Percentiles rank a stretch among this genome's conserved stretches.
phyloP scores from a whole-genome alignment of 2,797 vertebrate species.

The Valencia hispanica region DNA sequence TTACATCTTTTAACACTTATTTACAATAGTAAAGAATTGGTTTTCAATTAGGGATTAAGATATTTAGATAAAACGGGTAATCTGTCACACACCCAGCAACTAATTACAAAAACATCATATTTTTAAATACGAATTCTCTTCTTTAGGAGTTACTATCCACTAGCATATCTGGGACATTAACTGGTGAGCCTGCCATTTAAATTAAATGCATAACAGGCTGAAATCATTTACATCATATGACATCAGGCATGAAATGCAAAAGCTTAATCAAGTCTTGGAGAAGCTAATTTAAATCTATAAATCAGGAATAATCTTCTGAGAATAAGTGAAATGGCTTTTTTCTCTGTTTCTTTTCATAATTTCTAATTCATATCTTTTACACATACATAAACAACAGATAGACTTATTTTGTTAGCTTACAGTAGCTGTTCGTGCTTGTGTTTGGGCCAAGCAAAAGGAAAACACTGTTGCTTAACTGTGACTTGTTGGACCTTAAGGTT shows the following conservation, averaged over 20 bases:
- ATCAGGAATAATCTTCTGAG: neutral
- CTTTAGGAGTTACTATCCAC: neutral
- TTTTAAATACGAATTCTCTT: neutral
- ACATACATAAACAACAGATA: neutral
- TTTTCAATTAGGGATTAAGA: neutral
- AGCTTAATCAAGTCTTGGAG: neutral
- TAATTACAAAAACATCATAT: neutral
- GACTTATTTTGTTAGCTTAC: neutral
- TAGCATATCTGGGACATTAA: slow-evolving; percentile 6
- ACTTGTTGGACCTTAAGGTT: neutral
- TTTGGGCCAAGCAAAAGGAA: neutral
- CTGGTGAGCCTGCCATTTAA: neutral
- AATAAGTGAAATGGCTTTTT: neutral
- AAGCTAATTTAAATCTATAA: neutral
- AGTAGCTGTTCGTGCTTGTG: neutral
- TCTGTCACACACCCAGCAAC: neutral
- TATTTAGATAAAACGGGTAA: neutral
- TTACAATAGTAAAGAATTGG: neutral
- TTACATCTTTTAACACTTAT: neutral
- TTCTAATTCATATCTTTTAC: neutral
- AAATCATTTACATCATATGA: neutral
- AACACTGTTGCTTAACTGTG: neutral
- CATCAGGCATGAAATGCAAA: neutral
- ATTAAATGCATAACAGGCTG: neutral
- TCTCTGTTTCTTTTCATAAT: neutral